These are phyloP conservation scores for Diadumene lineata DNA, from an alignment of 92 coral and sea anemone genomes.

Conservation along the genomic window DNA sequence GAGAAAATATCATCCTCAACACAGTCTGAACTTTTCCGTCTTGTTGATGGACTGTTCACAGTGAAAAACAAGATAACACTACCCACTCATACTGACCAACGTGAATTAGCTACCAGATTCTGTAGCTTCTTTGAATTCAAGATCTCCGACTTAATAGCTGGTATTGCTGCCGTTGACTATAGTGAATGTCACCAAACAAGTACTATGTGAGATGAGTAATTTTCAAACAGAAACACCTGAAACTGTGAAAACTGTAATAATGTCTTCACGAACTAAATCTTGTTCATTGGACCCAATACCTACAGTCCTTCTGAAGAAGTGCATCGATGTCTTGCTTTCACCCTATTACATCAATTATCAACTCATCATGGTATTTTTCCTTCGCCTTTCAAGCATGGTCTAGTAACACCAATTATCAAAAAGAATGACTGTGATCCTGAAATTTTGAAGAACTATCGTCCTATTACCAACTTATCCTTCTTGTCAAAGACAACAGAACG, in stretches of 20 bases:
- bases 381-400: slow-evolving; percentile 30
- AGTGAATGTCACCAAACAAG: slow-evolving; percentile 8
- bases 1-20: slow-evolving; percentile 8
- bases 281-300: slow-evolving; percentile 34
- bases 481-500: slow-evolving; percentile 33
- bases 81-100: slow-evolving; percentile 1
- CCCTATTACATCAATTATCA: slow-evolving; percentile 21
- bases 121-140: slow-evolving; percentile 4
- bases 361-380: slow-evolving; percentile 33
- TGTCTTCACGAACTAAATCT: slow-evolving; percentile 24
- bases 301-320: slow-evolving; percentile 25
- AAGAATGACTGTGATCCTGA: slow-evolving; percentile 25
- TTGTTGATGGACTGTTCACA: slow-evolving; percentile 37
- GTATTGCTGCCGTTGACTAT: neutral
- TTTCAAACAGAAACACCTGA: slow-evolving; percentile 14
- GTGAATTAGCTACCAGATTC: slow-evolving; percentile 12
- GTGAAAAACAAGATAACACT: slow-evolving; percentile 16
- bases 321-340: slow-evolving; percentile 21
- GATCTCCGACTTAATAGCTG: slow-evolving; percentile 6
- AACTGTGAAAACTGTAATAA: slow-evolving; percentile 16
- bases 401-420: slow-evolving; percentile 34
- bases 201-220: neutral
- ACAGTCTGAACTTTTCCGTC: slow-evolving; percentile 13
- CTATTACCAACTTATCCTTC: slow-evolving; percentile 40
- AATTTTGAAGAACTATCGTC: slow-evolving; percentile 33